phyloP scores from a whole-genome alignment of 2,888 invertebrate genomes.

The Eurois occulta region DNA sequence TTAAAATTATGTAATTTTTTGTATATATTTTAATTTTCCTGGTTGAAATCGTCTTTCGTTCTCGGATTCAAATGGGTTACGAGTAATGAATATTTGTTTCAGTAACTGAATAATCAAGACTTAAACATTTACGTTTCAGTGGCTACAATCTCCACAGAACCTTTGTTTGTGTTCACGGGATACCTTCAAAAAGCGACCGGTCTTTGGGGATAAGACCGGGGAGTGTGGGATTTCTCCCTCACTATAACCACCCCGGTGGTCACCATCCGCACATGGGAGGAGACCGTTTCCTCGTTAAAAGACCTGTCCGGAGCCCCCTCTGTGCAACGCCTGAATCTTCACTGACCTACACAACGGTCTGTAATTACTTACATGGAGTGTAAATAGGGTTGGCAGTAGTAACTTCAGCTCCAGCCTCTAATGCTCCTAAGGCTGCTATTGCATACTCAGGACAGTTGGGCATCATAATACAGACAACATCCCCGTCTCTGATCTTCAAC shows the following conservation, averaged over 20 bases:
- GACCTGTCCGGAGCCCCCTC: too few species aligned
- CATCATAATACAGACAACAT: constrained; percentile 92
- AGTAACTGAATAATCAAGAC: background rate
- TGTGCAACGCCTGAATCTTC: too few species aligned
- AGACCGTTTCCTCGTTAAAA: too few species aligned
- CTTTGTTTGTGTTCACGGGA: too few species aligned
- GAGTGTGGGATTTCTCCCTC: too few species aligned
- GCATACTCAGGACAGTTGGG: constrained; percentile 93
- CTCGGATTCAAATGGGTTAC: background rate
- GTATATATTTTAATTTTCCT: too few species aligned
- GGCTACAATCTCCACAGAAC: too few species aligned
- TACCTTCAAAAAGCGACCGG: too few species aligned
- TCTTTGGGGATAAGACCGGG: too few species aligned
- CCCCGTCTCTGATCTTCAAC: constrained; percentile 90
- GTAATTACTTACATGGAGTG: constrained; percentile 88
- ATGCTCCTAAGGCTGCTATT: constrained; percentile 90
- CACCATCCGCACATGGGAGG: too few species aligned
- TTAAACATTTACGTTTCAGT: background rate
- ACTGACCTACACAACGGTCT: background rate
- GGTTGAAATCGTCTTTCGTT: background rate
- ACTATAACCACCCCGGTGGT: too few species aligned
- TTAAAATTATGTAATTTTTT: background rate
- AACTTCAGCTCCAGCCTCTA: constrained; percentile 92
- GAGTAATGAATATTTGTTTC: too few species aligned
- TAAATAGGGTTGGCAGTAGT: constrained; percentile 94